Evolutionary conservation across 2,797 vertebrate genomes (phyloP), one percentile per base, ranked within the genome.

Genomic region (Gallinago nigripennis): DNA sequence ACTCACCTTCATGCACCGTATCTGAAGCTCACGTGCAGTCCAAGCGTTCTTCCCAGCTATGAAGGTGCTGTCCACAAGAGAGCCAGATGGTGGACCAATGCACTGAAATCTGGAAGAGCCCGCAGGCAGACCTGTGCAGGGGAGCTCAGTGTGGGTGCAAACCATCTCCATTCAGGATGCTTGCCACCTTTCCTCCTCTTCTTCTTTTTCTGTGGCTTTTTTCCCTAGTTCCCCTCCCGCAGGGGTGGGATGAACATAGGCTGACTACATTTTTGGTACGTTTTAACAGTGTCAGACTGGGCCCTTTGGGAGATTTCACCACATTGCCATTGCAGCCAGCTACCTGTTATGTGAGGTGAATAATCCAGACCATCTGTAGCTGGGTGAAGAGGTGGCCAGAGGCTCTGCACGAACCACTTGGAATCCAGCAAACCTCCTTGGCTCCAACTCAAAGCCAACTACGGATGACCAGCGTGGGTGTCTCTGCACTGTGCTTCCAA

Each of bases 1-100:
- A 14, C 31, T 87, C 71, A 43, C 12, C 18, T 46, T 76, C 41
- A 45, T 30, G 70, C 50, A 33, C 39, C 9, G 1, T 33, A n/a
- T 27, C 46, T 43, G 51, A 39, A 79, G 25, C 28, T 89, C 28
- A 50, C 12, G 9, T 1, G 4, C 37, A 91, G 50, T 6, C 11
- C 53, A 41, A 72, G 20, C 13, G 11, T 23, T 61, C 41, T 31
- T 94, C 57, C 46, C 35, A 64, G n/a, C 19, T 39, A 5, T 13
- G 31, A 57, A 61, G 25, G 14, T 50, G 13, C 11, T 4, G 0
- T 31, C 16, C 18, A 24, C 18, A 78, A 0, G 1, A 41, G 28
- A 68, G 28, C 8, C 39, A 41, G 73, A 21, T 27, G 30, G 27
- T 39, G 83, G 41, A n/a, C 18, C 30, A 39, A 37, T 2, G 24